Evolutionary conservation across 2,113 vertebrate genomes (phyloP).

Genomic region (Pithys albifrons): DNA sequence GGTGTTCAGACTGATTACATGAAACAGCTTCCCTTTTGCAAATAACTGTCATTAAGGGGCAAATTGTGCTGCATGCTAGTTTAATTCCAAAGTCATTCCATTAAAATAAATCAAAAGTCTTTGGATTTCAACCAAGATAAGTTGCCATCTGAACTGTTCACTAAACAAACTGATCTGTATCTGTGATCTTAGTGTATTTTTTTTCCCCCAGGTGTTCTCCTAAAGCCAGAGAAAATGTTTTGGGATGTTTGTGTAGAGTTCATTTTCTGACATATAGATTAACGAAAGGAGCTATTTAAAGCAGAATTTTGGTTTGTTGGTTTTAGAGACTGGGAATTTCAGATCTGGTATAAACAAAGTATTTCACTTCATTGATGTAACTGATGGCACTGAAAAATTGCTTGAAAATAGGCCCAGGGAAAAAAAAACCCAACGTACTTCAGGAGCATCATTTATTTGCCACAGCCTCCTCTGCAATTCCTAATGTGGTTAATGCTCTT

Average conservation of each 20-base stretch:
- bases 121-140: neutral
- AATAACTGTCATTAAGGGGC: conserved; percentile 12
- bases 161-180: neutral
- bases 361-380: neutral
- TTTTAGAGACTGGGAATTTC: neutral
- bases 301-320: neutral
- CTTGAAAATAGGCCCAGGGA: neutral
- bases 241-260: neutral
- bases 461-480: neutral
- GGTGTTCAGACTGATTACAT: conserved; percentile 11
- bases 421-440: neutral
- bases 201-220: neutral
- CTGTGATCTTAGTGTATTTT: neutral
- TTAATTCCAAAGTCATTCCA: conserved; percentile 15
- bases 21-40: conserved; percentile 18
- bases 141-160: no score
- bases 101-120: neutral
- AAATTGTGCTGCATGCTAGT: neutral
- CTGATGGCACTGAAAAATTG: neutral
- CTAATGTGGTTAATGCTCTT: neutral
- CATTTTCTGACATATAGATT: neutral
- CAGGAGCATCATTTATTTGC: neutral
- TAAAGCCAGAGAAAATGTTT: neutral
- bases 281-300: neutral
- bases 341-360: neutral